Percentiles rank a stretch among this genome's conserved stretches.
These are phyloP conservation scores for Parnassius smintheus DNA, from an alignment of 2,888 invertebrate genomes.

Conservation along the genomic window DNA sequence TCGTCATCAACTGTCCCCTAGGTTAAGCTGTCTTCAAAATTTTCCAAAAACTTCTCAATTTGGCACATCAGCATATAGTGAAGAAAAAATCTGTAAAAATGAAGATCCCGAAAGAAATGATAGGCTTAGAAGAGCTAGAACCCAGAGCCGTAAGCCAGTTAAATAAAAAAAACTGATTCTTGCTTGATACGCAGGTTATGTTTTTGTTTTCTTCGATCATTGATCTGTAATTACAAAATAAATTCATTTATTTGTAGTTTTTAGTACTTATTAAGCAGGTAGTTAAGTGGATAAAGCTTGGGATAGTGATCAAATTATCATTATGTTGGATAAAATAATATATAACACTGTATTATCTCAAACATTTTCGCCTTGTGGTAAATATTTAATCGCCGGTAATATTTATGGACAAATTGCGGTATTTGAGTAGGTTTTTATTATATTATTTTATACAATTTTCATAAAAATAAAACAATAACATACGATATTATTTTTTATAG, in stretches of 20 bases:
- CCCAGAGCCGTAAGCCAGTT: too few relatives aligned
- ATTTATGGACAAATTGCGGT: conserved; percentile 92
- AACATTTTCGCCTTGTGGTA: conserved; percentile 91
- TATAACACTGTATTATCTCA: conserved; percentile 93
- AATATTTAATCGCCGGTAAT: conserved; percentile 90
- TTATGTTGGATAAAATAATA: conserved; percentile 80
- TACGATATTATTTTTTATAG: conserved; percentile 60
- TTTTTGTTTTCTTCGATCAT: not conserved
- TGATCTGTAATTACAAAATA: too few relatives aligned
- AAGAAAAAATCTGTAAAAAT: too few relatives aligned
- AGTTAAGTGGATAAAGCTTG: too few relatives aligned
- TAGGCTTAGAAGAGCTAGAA: too few relatives aligned
- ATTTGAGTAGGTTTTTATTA: conserved; percentile 84
- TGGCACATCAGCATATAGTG: too few relatives aligned
- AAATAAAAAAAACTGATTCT: too few relatives aligned
- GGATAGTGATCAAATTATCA: conserved; percentile 11
- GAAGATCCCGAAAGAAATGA: too few relatives aligned
- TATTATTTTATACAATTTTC: not conserved
- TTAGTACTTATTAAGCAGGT: not conserved
- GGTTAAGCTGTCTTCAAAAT: too few relatives aligned
- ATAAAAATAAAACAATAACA: not conserved
- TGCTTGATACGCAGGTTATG: conserved; percentile 2
- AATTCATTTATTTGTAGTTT: not conserved
- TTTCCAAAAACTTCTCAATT: too few relatives aligned
- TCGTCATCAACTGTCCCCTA: too few relatives aligned